Evolutionary conservation across 2,113 vertebrate species (phyloP).

Genomic region (Scatophagus argus): DNA sequence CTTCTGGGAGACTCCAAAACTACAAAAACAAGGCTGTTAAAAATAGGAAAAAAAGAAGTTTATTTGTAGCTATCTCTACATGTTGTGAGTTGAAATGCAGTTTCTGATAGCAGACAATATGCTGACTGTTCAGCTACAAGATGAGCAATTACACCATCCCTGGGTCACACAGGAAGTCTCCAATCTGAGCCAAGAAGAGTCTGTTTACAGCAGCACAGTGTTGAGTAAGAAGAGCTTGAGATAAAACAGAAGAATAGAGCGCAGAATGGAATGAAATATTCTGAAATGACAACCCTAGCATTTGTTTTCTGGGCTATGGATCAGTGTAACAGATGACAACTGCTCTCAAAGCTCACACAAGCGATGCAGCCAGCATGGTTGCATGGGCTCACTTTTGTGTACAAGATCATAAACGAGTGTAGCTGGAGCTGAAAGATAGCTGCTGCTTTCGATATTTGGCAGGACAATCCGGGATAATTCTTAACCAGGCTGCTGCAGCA

Average conservation of each 20-base stretch:
- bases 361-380: neutral
- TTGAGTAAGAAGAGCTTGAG: neutral
- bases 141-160: slow-evolving; percentile 53
- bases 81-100: neutral
- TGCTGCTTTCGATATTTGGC: slow-evolving; percentile 26
- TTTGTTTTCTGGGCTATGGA: neutral
- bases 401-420: neutral
- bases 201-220: slow-evolving; percentile 13
- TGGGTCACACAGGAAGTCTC: slow-evolving; percentile 65
- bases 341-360: neutral
- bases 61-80: neutral
- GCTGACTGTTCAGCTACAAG: slow-evolving; percentile 27
- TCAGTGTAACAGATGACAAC: neutral
- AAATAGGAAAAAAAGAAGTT: neutral
- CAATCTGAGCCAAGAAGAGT: slow-evolving; percentile 14
- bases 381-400: neutral
- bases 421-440: neutral
- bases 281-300: neutral
- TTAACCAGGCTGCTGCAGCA: neutral
- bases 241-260: neutral
- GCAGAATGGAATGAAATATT: neutral
- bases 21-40: neutral
- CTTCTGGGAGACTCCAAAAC: neutral
- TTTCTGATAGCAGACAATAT: slow-evolving; percentile 3
- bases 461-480: neutral